A percentile compares a stretch with the other conserved stretches of the same genome.
phyloP scores from a whole-genome alignment of 2,888 invertebrate genomes.

The Eucera pruinosa region DNA sequence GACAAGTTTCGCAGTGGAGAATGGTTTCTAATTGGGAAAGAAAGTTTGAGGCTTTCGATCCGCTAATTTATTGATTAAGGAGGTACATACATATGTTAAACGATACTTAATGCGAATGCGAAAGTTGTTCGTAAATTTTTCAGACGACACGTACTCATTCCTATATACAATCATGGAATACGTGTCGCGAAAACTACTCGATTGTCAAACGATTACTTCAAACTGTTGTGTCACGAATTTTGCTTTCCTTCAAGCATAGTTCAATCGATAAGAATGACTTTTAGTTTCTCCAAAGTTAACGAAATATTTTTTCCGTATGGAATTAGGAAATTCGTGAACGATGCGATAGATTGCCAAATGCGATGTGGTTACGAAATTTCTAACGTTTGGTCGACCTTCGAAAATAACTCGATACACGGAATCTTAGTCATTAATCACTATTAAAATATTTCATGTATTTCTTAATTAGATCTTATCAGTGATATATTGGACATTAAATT shows the following conservation, averaged over 20 bases:
- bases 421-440: not conserved
- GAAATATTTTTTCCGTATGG: not conserved
- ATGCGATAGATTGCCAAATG: not conserved
- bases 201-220: not conserved
- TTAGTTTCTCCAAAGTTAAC: not conserved
- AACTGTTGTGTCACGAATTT: not conserved
- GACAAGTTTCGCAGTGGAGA: not conserved
- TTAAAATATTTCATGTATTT: not conserved
- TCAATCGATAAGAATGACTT: not conserved
- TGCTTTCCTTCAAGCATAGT: not conserved
- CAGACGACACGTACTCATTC: not conserved
- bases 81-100: not conserved
- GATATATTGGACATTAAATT: too few relatives aligned
- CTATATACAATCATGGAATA: not conserved
- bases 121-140: constrained; percentile 2
- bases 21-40: constrained; percentile 13
- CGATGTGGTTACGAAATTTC: not conserved
- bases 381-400: not conserved
- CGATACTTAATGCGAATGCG: not conserved
- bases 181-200: not conserved
- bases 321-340: not conserved
- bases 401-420: not conserved
- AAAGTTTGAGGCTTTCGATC: not conserved
- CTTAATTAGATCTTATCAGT: not conserved
- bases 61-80: not conserved